Conservation (phyloP, 2,888 invertebrate species). For the Lycaena phlaeas region DNA sequence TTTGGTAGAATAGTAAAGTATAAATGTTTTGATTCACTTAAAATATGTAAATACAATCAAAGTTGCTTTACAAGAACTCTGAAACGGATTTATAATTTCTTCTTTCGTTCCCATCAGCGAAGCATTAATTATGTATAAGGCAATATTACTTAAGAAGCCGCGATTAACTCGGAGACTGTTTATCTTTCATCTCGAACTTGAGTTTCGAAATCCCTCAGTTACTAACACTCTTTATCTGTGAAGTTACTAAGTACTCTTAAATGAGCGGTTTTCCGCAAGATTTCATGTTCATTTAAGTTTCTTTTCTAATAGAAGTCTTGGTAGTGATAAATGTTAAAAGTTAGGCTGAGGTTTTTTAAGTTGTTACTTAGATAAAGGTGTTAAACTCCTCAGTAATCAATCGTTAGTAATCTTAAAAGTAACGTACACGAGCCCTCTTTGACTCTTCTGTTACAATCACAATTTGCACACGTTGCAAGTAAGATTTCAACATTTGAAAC, state of each 20-base stretch:
- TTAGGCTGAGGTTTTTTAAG: neutral
- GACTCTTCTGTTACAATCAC: no score
- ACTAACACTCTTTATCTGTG: constrained; percentile 14
- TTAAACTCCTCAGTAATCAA: no score
- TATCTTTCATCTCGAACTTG: neutral
- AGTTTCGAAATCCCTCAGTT: constrained; percentile 5
- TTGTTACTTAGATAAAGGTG: neutral
- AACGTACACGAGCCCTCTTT: no score
- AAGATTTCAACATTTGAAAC: no score
- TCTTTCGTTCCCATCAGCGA: neutral
- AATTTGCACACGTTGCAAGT: no score
- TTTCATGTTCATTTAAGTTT: constrained; percentile 23
- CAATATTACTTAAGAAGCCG: neutral
- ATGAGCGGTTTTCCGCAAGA: constrained; percentile 28
- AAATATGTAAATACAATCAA: no score
- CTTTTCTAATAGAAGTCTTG: constrained; percentile 10
- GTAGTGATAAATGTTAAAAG: constrained; percentile 9
- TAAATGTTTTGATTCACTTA: no score
- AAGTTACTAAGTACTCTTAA: constrained; percentile 25
- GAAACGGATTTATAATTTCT: neutral
- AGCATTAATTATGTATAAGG: neutral
- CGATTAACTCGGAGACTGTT: neutral
- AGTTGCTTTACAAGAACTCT: neutral
- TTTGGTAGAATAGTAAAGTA: no score
- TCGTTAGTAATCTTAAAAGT: no score